Evolutionary conservation across 2,888 invertebrate species (phyloP), one percentile per base, ranked within the genome.

Genomic region (Athrips mouffetella): DNA sequence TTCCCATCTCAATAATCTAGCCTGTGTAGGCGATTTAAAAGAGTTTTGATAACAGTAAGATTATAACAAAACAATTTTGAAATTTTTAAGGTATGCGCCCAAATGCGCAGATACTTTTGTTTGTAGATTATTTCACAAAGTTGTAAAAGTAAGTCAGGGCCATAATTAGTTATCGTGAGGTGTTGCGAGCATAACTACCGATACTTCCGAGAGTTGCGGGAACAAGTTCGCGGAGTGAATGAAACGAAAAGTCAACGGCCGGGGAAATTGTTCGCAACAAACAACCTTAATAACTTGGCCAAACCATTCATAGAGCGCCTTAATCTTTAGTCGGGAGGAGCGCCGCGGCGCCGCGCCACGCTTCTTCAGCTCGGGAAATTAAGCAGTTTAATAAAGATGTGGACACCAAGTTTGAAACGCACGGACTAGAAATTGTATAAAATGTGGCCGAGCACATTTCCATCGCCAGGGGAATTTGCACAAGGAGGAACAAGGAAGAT

Each of bases 381-480:
- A 57, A 60, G 54, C 60, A 53, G 49, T 58, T 56, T 59, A 54
- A 58, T 54, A 50, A 53, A 57, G 58, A 60, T 57, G 64, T 62
- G 61, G 64, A 63, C 61, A 59, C 57, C 60, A 73, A 73, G 71
- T 74, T 79, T 75, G 68, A 68, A 71, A 75, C 73, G 74, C 73
- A 66, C 70, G 70, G 76, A 77, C 83, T 82, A 85, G 84, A 86
- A 86, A 86, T 87, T 87, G 85, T 88, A 86, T 87, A 88, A 88
- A 88, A 88, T 86, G 87, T 87, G 85, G 86, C 84, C 76, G 82
- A 85, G 80, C 83, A 84, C 84, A 86, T 86, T 87, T 87, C 85
- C 85, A 87, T 88, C 87, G 87, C 79, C 87, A 79, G 81, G 87
- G 87, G 87, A 88, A 88, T 88, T 87, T 86, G 87, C 87, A 87